Conservation (phyloP, 2,888 invertebrate species). For the Sinelater perroti region DNA sequence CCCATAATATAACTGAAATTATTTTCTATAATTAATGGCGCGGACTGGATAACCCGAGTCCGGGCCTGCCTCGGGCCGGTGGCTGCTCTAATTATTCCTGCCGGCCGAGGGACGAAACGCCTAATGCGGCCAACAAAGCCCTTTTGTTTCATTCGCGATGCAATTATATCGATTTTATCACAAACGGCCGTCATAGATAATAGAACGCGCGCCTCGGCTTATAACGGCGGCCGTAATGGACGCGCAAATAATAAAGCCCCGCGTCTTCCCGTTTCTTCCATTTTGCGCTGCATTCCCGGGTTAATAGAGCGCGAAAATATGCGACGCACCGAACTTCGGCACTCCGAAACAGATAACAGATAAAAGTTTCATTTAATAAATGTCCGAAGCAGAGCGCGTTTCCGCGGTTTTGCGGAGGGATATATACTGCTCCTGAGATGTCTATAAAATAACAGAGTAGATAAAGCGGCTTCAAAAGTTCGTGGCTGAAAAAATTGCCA, state of each 20-base stretch:
- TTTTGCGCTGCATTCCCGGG: constrained; percentile 2
- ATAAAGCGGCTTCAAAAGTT: no score
- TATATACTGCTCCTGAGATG: no score
- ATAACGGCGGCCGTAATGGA: background rate
- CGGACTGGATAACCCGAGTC: constrained; percentile 24
- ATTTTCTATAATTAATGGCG: constrained; percentile 34
- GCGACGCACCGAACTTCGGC: constrained; percentile 2
- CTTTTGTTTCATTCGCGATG: constrained; percentile 26
- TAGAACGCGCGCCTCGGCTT: background rate
- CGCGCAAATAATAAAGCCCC: constrained; percentile 1
- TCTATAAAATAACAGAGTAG: no score
- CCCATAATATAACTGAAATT: constrained; percentile 37
- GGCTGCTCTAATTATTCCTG: constrained; percentile 27
- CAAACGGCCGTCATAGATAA: constrained; percentile 1
- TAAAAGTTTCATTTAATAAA: constrained; percentile 11
- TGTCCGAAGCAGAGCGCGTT: constrained; percentile 11
- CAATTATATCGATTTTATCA: constrained; percentile 28
- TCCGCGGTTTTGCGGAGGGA: constrained; percentile 2
- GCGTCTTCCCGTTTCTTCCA: background rate
- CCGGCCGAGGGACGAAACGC: constrained; percentile 21
- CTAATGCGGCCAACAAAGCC: constrained; percentile 21
- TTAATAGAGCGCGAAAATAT: constrained; percentile 17
- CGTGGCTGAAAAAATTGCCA: no score
- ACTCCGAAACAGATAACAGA: constrained; percentile 6
- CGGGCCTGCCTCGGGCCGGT: constrained; percentile 17